Evolutionary conservation across 2,888 invertebrate genomes (phyloP).

Genomic region (Orthosia gracilis): DNA sequence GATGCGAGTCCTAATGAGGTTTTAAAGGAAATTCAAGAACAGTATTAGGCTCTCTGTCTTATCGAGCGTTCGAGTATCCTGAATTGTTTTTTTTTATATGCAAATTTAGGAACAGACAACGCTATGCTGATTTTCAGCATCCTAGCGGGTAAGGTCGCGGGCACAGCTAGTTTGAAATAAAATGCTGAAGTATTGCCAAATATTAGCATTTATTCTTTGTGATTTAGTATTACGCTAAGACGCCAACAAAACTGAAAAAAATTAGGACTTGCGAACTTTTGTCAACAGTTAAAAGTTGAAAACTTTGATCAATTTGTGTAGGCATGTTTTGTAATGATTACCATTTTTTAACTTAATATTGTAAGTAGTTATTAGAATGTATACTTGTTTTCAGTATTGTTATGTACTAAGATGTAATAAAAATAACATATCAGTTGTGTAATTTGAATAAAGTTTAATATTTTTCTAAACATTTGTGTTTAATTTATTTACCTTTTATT

Average conservation of each 20-base stretch:
- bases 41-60: background rate
- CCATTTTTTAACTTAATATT: background rate
- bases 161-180: background rate
- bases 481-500: conserved; percentile 39
- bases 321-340: background rate
- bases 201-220: background rate
- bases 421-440: conserved; percentile 77
- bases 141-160: background rate
- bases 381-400: conserved; percentile 59
- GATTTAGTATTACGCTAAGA: background rate
- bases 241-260: too few species aligned
- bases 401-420: conserved; percentile 51
- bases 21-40: background rate
- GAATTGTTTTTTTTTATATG: background rate
- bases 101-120: conserved; percentile 7
- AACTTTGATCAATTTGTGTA: too few species aligned
- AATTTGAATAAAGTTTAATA: conserved; percentile 76
- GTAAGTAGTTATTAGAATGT: conserved; percentile 27
- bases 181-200: conserved; percentile 7
- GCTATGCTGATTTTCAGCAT: background rate
- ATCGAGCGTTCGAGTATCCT: background rate
- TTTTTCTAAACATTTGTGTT: conserved; percentile 74
- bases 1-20: background rate
- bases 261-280: too few species aligned
- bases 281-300: too few species aligned